Base-by-base conservation (phyloP, 2,888 invertebrate species). In the Heliconius hortense region DNA sequence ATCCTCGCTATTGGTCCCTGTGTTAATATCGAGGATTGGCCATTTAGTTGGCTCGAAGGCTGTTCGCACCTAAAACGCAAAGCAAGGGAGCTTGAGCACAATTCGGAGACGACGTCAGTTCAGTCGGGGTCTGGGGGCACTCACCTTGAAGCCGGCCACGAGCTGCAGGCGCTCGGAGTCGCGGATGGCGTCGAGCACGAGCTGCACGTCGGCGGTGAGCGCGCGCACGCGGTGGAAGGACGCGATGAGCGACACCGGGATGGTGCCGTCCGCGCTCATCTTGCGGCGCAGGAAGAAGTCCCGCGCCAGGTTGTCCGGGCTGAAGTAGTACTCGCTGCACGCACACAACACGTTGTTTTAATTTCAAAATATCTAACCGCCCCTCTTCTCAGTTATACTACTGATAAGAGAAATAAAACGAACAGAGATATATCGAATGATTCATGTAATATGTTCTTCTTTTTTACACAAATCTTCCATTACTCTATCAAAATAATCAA, bases 251-350 rank as follows among this genome's bases (percentile, higher is more conserved):
- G 97, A 96, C 68, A 99, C 96, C 0, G 99, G 98, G 80, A 99
- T 96, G 86, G 97, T 99, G 74, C 99, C 99, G 84, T 98, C 97
- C 4, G 95, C 90, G 83, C 98, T 97, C 99, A 99, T 99, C 95
- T 98, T 98, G 82, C 99, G 96, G 53, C 99, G 96, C 81, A 99
- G 95, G 95, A 98, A 99, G 94, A 99, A 98, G 88, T 99, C 99
- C 83, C 98, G 96, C 82, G 97, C 96, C 75, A 99, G 94, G 94
- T 99, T 99, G 86, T 99, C 99, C 81, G 97, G 97, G 84, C 98
- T 98, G 95, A 99, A 99, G 95, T 99, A 99, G 94, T 99, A 99
- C 94, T 99, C 99, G 88, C 99, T 99, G 95, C n/a, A 4, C 64
- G 0, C 8, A 21, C 75, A 13, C 13, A n/a, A n/a, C 10, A n/a